A percentile compares a stretch with the other conserved stretches of the same genome.
These are phyloP conservation scores for Heliconius hermathena DNA, from an alignment of 1,140 invertebrate species.

Conservation along the genomic window DNA sequence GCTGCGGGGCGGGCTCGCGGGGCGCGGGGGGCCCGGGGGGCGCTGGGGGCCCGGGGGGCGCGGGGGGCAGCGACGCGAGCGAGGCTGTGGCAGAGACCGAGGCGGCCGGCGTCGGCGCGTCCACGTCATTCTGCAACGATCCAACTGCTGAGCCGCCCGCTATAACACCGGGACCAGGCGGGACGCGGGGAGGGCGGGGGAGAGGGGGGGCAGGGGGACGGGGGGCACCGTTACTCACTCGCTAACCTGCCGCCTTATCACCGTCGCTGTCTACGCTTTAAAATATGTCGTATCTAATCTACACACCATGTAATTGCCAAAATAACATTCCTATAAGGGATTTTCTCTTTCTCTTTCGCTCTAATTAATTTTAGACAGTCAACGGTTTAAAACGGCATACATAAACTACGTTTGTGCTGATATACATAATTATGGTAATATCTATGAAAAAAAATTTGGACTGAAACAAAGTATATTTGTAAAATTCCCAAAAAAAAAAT, in stretches of 20 bases:
- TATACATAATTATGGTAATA: constrained; percentile 10
- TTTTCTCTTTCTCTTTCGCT: too few species aligned
- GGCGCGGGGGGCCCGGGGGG: constrained; percentile 11
- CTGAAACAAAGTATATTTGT: constrained; percentile 29
- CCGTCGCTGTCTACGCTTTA: constrained; percentile 27
- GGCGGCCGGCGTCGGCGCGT: constrained; percentile 69
- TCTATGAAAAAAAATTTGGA: constrained; percentile 35
- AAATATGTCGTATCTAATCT: background rate
- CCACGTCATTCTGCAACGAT: constrained; percentile 78
- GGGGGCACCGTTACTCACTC: constrained; percentile 69
- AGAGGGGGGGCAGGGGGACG: constrained; percentile 12
- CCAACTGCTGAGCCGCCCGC: constrained; percentile 72
- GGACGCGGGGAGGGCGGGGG: constrained; percentile 31
- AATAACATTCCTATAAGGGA: background rate
- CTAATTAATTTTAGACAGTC: constrained; percentile 19
- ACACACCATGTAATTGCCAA: background rate
- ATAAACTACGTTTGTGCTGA: constrained; percentile 34
- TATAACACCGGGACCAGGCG: constrained; percentile 57
- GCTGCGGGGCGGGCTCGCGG: constrained; percentile 42
- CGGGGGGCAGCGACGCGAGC: constrained; percentile 36
- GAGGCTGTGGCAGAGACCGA: constrained; percentile 49
- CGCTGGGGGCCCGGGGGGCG: constrained; percentile 25
- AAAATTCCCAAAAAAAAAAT: constrained; percentile 7
- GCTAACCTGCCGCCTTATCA: constrained; percentile 43
- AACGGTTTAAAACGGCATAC: constrained; percentile 43